Percentiles rank a stretch among this genome's conserved stretches.
Conservation (phyloP, 2,888 invertebrate genomes). For the Plutella xylostella region DNA sequence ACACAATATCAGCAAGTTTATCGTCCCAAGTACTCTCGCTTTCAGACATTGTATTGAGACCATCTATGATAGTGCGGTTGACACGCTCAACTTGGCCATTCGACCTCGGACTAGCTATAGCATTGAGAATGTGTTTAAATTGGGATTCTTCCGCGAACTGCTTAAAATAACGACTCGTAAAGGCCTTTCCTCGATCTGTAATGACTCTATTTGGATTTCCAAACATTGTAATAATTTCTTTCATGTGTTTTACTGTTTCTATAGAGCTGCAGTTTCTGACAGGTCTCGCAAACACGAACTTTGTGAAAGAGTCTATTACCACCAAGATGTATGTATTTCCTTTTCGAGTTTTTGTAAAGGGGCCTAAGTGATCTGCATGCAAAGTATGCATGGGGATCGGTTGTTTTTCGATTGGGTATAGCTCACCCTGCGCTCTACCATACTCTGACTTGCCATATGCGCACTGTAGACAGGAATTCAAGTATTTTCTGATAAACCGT, state of each 20-base stretch:
- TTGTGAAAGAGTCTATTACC: neutral
- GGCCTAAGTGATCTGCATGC: slow-evolving; percentile 3
- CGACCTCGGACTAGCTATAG: neutral
- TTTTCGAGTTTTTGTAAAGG: neutral
- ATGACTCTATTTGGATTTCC: neutral
- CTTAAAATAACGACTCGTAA: neutral
- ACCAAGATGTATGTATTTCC: neutral
- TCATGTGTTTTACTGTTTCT: neutral
- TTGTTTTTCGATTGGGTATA: slow-evolving; percentile 1
- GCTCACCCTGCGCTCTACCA: neutral
- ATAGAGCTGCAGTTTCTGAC: neutral
- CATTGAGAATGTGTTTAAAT: neutral
- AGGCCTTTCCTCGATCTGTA: neutral
- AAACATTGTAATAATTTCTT: neutral
- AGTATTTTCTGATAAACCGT: neutral
- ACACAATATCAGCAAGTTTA: neutral
- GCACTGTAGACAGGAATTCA: neutral
- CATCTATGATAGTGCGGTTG: neutral
- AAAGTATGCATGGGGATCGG: neutral
- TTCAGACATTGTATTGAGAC: neutral
- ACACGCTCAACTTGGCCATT: neutral
- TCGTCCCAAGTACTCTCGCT: neutral
- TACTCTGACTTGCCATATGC: neutral
- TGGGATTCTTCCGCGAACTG: neutral
- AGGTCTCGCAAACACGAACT: neutral